phyloP scores from a whole-genome alignment of 2,888 invertebrate species.

The Ennomos erosarius region DNA sequence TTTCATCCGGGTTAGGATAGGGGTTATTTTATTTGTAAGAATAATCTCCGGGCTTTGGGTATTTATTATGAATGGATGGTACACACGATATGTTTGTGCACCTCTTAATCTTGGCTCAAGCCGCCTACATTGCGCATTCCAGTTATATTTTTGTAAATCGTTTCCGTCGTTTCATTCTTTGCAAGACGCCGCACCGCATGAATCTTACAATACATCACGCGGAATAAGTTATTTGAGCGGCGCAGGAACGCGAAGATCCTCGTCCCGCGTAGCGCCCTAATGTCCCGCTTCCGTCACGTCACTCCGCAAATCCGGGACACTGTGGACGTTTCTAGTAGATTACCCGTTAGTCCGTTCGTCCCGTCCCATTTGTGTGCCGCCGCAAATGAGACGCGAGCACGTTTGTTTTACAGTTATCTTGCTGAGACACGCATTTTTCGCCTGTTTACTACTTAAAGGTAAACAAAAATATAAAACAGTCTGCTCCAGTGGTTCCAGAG shows the following conservation, averaged over 20 bases:
- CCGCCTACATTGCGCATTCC: constrained; percentile 15
- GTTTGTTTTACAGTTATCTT: neutral
- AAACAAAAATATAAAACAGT: neutral
- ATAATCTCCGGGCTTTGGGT: too few species aligned
- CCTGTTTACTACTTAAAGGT: constrained; percentile 6
- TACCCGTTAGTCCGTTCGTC: constrained; percentile 12
- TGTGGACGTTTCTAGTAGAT: constrained; percentile 23
- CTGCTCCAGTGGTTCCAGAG: too few species aligned
- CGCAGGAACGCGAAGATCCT: constrained; percentile 12
- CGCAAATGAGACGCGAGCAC: constrained; percentile 17
- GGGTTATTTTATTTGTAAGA: too few species aligned
- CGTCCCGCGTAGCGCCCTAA: constrained; percentile 11
- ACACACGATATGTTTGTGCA: neutral
- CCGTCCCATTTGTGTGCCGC: constrained; percentile 12
- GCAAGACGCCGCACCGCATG: constrained; percentile 3
- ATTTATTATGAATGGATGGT: too few species aligned
- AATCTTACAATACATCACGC: constrained; percentile 19
- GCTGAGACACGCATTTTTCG: constrained; percentile 5
- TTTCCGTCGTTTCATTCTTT: constrained; percentile 12
- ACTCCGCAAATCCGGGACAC: constrained; percentile 23
- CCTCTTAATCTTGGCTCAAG: constrained; percentile 1
- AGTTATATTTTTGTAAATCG: constrained; percentile 18
- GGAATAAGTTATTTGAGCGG: constrained; percentile 13
- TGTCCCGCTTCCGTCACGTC: constrained; percentile 29
- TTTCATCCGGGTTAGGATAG: too few species aligned